phyloP scores from a whole-genome alignment of 2,888 invertebrate genomes.

The Allacma fusca region DNA sequence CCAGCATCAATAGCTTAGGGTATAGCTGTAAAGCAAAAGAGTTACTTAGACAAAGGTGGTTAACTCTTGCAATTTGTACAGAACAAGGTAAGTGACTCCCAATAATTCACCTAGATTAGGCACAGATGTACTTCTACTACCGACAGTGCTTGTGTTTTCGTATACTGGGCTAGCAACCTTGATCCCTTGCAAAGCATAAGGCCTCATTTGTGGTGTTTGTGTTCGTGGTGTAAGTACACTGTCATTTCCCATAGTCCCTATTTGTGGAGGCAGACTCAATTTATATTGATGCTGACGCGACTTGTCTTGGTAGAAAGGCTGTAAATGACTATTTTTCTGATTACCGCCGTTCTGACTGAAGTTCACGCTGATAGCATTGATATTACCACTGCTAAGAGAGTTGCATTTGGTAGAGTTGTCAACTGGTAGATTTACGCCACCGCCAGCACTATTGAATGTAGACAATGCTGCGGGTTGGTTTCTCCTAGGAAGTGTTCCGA shows the following conservation, averaged over 20 bases:
- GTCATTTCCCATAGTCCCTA: constrained; percentile 9
- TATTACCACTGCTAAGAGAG: constrained; percentile 58
- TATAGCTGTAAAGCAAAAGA: constrained; percentile 8
- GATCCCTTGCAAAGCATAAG: constrained; percentile 19
- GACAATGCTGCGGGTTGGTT: constrained; percentile 52
- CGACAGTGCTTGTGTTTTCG: constrained; percentile 17
- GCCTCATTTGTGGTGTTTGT: constrained; percentile 17
- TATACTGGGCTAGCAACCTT: constrained; percentile 16
- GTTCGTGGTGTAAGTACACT: constrained; percentile 18
- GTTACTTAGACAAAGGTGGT: background rate
- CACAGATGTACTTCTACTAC: constrained; percentile 26
- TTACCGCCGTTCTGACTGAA: constrained; percentile 23
- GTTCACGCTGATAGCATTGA: constrained; percentile 49
- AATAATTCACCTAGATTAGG: constrained; percentile 22
- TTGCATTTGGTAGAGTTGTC: constrained; percentile 47
- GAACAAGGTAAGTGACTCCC: background rate
- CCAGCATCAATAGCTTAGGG: constrained; percentile 15
- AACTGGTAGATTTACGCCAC: background rate
- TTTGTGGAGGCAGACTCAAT: constrained; percentile 4
- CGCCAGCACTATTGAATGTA: constrained; percentile 48
- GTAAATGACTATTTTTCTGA: background rate
- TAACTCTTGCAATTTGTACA: constrained; percentile 12
- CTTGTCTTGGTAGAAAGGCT: constrained; percentile 4
- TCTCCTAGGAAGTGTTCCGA: constrained; percentile 60
- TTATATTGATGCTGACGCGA: constrained; percentile 21